Evolutionary conservation across 2,797 vertebrate genomes (phyloP).

Genomic region (Pseudocheirus occidentalis): DNA sequence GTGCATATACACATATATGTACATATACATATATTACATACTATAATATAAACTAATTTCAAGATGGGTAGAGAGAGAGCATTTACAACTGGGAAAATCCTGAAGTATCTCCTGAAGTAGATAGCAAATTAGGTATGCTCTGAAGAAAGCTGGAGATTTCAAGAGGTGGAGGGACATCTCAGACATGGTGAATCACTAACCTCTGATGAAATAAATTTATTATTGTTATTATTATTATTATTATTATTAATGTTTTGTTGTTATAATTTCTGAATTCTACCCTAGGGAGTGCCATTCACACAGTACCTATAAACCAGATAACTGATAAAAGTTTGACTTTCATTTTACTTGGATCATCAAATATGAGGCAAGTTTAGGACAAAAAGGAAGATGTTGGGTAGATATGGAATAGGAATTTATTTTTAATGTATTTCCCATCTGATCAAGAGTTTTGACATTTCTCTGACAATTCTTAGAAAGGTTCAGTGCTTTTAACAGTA

Average conservation of each 20-base stretch:
- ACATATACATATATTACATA: no score
- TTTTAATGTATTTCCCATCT: not conserved
- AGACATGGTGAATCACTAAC: not conserved
- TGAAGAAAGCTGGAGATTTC: no score
- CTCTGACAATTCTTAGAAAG: conserved; percentile 42
- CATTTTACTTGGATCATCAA: not conserved
- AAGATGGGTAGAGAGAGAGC: not conserved
- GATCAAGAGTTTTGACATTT: not conserved
- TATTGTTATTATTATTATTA: not conserved
- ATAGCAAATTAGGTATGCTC: no score
- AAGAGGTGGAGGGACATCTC: not conserved
- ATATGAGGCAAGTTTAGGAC: not conserved
- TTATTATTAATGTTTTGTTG: not conserved
- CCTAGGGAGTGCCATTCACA: conserved; percentile 41
- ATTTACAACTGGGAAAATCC: no score
- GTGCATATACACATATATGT: no score
- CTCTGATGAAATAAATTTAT: not conserved
- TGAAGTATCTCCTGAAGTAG: no score
- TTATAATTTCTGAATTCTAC: not conserved
- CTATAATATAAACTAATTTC: not conserved
- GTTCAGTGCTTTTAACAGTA: not conserved
- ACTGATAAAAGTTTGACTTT: conserved; percentile 23
- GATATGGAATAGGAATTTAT: not conserved
- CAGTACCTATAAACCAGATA: conserved; percentile 33
- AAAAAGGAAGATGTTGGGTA: not conserved